These are phyloP conservation scores for Dissostichus mawsoni DNA, from an alignment of 2,113 vertebrate species.

Conservation along the genomic window DNA sequence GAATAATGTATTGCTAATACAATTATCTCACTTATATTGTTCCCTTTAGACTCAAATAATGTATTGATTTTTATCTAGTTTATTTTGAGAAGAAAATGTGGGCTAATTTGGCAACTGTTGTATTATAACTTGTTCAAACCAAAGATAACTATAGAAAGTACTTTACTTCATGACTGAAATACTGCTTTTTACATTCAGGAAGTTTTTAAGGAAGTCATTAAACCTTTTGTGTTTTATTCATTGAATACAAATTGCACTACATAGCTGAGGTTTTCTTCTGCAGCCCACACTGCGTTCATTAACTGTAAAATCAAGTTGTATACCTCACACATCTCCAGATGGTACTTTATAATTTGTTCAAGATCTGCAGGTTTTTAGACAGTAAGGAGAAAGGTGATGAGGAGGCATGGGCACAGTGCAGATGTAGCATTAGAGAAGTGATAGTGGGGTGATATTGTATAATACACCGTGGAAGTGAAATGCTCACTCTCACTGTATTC, in stretches of 20 bases:
- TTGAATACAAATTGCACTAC: not conserved
- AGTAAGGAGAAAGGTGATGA: not conserved
- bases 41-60: not conserved
- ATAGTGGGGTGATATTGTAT: conserved; percentile 4
- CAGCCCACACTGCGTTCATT: not conserved
- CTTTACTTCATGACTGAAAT: not conserved
- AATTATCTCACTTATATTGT: too few species aligned
- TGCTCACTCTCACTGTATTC: conserved; percentile 4
- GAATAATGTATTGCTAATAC: too few species aligned
- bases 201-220: too few species aligned
- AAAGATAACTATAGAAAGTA: too few species aligned
- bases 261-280: not conserved
- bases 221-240: not conserved
- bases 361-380: conserved; percentile 7
- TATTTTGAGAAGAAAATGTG: not conserved
- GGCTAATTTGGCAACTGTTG: not conserved
- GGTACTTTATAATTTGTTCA: not conserved
- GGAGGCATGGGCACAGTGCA: conserved; percentile 5
- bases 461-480: not conserved
- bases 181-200: too few species aligned
- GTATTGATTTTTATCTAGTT: not conserved
- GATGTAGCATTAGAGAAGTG: conserved; percentile 8
- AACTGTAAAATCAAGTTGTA: not conserved
- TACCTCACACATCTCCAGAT: not conserved
- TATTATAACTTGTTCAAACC: not conserved